A percentile compares a stretch with the other conserved stretches of the same genome.
phyloP scores from a whole-genome alignment of 2,113 vertebrate species.

The Martes martes region DNA sequence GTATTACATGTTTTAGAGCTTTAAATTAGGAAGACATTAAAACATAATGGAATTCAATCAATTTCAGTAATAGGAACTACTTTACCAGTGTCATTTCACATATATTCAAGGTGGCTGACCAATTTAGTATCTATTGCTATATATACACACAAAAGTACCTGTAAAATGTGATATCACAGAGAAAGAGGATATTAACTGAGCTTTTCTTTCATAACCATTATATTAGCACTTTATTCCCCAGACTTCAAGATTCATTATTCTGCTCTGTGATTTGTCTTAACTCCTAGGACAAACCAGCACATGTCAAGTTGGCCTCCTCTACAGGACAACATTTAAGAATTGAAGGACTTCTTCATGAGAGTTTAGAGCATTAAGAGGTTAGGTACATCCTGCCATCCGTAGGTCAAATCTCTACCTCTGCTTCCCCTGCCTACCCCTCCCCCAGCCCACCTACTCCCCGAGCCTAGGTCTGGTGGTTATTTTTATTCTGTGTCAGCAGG shows the following conservation, averaged over 20 bases:
- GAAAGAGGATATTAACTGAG: neutral
- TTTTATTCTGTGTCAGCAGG: neutral
- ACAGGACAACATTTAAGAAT: neutral
- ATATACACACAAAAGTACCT: constrained; percentile 38
- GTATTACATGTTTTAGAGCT: constrained; percentile 61
- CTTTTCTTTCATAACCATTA: constrained; percentile 32
- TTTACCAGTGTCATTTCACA: constrained; percentile 49
- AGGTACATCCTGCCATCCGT: neutral
- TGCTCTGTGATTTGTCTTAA: constrained; percentile 10
- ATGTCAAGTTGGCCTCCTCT: neutral
- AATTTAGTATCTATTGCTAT: constrained; percentile 34
- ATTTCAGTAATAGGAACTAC: constrained; percentile 54
- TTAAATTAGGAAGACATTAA: constrained; percentile 70
- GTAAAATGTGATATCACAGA: constrained; percentile 23
- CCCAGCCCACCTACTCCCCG: neutral
- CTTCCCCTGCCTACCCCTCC: neutral
- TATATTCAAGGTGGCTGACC: constrained; percentile 55
- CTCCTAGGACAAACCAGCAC: neutral
- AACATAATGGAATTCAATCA: constrained; percentile 53
- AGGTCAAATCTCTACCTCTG: neutral
- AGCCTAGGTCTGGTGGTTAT: neutral
- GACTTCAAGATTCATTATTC: constrained; percentile 36
- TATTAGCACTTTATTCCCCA: constrained; percentile 16
- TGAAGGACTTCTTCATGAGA: neutral
- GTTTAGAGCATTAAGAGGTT: neutral